phyloP scores from a whole-genome alignment of 1,140 invertebrate genomes.

The Nasonia longicornis region DNA sequence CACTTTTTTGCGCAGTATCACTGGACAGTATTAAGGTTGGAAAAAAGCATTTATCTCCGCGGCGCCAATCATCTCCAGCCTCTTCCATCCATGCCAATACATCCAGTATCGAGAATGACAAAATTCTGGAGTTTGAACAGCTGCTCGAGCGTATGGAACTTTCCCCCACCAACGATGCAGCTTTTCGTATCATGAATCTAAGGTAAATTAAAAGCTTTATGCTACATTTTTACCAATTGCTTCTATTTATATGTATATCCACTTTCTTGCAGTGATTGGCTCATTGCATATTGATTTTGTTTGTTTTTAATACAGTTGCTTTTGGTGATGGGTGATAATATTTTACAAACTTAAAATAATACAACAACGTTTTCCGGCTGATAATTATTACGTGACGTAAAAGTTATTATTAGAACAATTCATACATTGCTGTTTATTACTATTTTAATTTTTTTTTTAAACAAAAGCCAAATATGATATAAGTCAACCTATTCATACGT shows the following conservation, averaged over 20 bases:
- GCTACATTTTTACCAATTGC: not conserved
- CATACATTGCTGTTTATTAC: too few species aligned
- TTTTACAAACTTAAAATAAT: too few species aligned
- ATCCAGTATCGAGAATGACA: constrained; percentile 54
- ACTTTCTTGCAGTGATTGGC: too few species aligned
- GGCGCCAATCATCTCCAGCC: constrained; percentile 56
- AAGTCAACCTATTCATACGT: not conserved
- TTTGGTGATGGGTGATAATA: too few species aligned
- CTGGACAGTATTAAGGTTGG: constrained; percentile 56
- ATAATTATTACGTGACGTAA: too few species aligned
- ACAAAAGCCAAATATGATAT: too few species aligned
- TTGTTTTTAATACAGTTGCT: too few species aligned
- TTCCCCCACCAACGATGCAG: constrained; percentile 53
- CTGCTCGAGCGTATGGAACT: constrained; percentile 57
- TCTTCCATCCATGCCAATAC: constrained; percentile 54
- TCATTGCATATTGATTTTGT: too few species aligned
- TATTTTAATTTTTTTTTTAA: too few species aligned
- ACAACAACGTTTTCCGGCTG: too few species aligned
- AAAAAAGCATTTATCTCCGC: constrained; percentile 55
- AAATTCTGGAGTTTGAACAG: constrained; percentile 57
- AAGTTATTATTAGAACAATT: too few species aligned
- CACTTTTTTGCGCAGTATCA: constrained; percentile 51
- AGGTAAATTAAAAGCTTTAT: constrained; percentile 55
- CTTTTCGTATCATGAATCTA: constrained; percentile 51
- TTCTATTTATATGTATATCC: too few species aligned